Evolutionary conservation across 1,140 invertebrate genomes (phyloP).

Genomic region (Drosophila jambulina): DNA sequence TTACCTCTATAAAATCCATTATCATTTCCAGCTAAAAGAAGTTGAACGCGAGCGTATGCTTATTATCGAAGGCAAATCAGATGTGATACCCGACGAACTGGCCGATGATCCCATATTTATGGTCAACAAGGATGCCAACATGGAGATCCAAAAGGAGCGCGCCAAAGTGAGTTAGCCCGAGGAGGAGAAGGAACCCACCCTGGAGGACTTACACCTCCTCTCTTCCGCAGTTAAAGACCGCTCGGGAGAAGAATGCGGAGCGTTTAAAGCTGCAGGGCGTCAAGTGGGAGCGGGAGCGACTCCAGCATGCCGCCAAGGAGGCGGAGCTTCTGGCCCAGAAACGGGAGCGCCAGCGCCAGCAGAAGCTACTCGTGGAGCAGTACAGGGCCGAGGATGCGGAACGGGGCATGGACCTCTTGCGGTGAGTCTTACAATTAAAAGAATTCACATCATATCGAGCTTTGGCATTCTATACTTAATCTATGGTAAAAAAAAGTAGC

Average conservation of each 20-base stretch:
- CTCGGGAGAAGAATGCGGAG: slow-evolving; percentile 80
- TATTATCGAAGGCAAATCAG: slow-evolving; percentile 87
- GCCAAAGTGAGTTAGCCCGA: slow-evolving; percentile 84
- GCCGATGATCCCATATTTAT: slow-evolving; percentile 88
- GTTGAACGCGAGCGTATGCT: slow-evolving; percentile 88
- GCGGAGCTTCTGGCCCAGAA: slow-evolving; percentile 69
- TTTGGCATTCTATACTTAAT: neutral
- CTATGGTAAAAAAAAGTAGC: neutral
- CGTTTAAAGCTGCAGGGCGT: slow-evolving; percentile 75
- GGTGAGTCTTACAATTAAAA: slow-evolving; percentile 50
- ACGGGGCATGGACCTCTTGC: slow-evolving; percentile 76
- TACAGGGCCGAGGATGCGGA: slow-evolving; percentile 75
- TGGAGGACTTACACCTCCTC: neutral
- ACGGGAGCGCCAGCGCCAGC: slow-evolving; percentile 59
- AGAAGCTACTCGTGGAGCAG: slow-evolving; percentile 74
- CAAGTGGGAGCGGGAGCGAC: slow-evolving; percentile 81
- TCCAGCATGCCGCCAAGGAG: slow-evolving; percentile 76
- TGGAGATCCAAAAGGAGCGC: slow-evolving; percentile 86
- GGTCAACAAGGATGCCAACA: slow-evolving; percentile 87
- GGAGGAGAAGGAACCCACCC: neutral
- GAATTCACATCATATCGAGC: too few species aligned
- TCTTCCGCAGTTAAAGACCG: slow-evolving; percentile 72
- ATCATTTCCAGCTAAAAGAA: slow-evolving; percentile 86
- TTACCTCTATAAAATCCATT: too few species aligned
- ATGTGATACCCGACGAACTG: slow-evolving; percentile 87